Conservation (phyloP, 2,797 vertebrate species). For the Clarias laeviceps region DNA sequence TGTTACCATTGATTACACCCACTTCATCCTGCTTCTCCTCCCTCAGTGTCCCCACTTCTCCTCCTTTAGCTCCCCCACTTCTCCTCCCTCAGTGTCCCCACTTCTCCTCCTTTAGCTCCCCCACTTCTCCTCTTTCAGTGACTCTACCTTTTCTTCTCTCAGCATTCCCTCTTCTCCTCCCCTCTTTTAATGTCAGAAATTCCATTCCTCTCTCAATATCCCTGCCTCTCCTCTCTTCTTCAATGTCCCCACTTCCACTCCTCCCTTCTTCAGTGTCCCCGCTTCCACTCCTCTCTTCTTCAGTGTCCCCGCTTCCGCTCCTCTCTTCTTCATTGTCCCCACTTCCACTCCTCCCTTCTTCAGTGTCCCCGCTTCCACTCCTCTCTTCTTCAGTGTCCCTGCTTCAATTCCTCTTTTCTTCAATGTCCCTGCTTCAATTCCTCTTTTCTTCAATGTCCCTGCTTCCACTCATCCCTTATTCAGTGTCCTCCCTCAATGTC, state of each 20-base stretch:
- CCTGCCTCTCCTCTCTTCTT: rapidly evolving
- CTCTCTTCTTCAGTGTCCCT: not conserved
- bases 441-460: not conserved
- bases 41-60: not conserved
- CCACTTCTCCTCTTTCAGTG: too few species aligned
- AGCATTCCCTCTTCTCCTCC: not conserved
- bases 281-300: not conserved
- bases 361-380: not conserved
- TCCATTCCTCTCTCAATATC: not conserved
- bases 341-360: not conserved
- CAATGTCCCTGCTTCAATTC: not conserved
- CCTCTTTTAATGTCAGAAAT: not conserved
- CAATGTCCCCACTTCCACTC: rapidly evolving
- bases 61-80: not conserved
- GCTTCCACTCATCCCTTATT: not conserved
- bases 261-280: not conserved
- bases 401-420: too few species aligned
- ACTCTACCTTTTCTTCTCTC: not conserved
- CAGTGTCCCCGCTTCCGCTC: not conserved
- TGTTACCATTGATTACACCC: constrained; percentile 4
- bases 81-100: not conserved
- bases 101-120: not conserved
- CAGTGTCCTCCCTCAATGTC: too few species aligned
- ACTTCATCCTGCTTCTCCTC: not conserved
- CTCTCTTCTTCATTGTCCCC: not conserved